Base-by-base conservation (phyloP, 1,140 invertebrate species). In the Monochamus saltuarius region DNA sequence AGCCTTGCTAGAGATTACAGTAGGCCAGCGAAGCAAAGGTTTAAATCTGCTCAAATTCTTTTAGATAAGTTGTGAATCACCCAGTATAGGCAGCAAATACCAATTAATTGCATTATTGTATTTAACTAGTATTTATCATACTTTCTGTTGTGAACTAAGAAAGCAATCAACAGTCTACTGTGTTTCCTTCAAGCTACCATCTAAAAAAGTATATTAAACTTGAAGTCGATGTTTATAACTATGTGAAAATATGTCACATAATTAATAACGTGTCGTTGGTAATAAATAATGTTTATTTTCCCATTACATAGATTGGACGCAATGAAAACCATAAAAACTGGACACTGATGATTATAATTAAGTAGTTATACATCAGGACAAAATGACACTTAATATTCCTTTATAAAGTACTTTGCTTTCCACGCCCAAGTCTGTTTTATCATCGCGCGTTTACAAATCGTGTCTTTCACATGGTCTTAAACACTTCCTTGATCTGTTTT, bases 301-400 rank as follows among this genome's bases (percentile, higher is more conserved):
- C 42, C 53, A 56, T 56, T 46, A 45, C 43, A 56, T 35, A 51
- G 49, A 51, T 51, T 56, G 53, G 45, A 34, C 34, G 39, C 40
- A 51, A 51, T 35, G 43, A 56, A 45, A 38, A 45, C 40, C 42
- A 38, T 38, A 53, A 53, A 53, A 53, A 53, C 10, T 16, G 14
- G 11, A 43, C 43, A 38, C 11, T 57, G 42, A 57, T 57, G 36
- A 49, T 38, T 39, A 34, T 57, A 34, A 49, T 57, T 49, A 57
- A 37, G 35, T 57, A 38, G 45, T 57, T 57, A 57, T 45, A 45
- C 45, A 49, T 36, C 36, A 47, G 10, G 19, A 37, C 56, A 57
- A 57, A 56, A 57, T 57, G 56, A 57, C 56, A 57, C 37, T 49
- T 50, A 57, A 57, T 57, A 38, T 49, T 13, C 13, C 36, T 49